Percentiles rank a stretch among this genome's conserved stretches.
These are phyloP conservation scores for Phylloscopus whistleri DNA, from an alignment of 2,113 vertebrate species.

Conservation along the genomic window DNA sequence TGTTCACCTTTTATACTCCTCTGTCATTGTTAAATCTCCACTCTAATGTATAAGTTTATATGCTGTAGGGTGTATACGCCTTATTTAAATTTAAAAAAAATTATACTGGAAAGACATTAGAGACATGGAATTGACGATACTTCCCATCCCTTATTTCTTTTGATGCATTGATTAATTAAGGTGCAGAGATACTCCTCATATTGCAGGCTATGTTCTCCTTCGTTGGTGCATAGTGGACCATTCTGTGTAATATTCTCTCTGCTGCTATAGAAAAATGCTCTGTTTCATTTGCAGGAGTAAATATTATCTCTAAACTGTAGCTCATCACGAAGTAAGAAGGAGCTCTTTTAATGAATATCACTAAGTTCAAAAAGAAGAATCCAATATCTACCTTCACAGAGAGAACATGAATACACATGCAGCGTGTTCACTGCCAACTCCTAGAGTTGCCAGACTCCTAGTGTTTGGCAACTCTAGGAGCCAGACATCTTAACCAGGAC, in stretches of 20 bases:
- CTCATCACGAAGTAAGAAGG: not conserved
- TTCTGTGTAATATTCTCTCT: not conserved
- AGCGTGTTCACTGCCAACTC: no score
- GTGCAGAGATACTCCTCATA: not conserved
- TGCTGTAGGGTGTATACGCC: accelerated
- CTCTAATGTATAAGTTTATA: not conserved
- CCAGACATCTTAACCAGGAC: not conserved
- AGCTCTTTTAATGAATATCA: not conserved
- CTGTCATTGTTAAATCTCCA: not conserved
- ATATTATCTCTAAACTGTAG: not conserved
- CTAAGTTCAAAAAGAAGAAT: not conserved
- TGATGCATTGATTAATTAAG: not conserved
- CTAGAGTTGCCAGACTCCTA: no score
- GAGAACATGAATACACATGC: not conserved
- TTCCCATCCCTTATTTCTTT: not conserved
- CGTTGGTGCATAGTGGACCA: not conserved
- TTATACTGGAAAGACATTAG: not conserved
- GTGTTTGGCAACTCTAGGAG: not conserved
- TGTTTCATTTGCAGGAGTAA: not conserved
- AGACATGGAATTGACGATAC: not conserved
- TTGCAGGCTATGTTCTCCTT: not conserved
- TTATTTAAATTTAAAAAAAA: not conserved
- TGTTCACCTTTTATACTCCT: not conserved
- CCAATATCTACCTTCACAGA: not conserved
- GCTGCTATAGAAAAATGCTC: not conserved